Evolutionary conservation across 2,797 vertebrate genomes (phyloP).

Genomic region (Sandelia bainsii): DNA sequence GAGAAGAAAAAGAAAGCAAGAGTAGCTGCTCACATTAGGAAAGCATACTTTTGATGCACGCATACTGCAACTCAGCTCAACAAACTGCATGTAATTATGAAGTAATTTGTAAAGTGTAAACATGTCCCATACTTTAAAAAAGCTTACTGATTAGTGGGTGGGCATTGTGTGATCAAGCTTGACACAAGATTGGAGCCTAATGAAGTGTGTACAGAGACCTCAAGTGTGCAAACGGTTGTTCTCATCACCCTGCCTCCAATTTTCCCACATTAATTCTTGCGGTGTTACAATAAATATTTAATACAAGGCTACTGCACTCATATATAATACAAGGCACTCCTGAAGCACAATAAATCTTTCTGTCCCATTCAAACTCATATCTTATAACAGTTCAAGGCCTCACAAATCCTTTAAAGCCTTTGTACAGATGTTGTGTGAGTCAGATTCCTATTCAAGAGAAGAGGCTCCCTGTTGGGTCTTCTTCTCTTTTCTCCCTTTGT

Average conservation of each 20-base stretch:
- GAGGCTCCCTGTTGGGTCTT: slow-evolving; percentile 53
- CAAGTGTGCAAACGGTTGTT: neutral
- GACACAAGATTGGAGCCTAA: neutral
- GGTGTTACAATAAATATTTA: slow-evolving; percentile 17
- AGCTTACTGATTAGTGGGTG: neutral
- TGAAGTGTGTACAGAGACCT: slow-evolving; percentile 7
- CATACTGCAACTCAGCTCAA: slow-evolving; percentile 5
- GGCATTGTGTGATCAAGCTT: neutral
- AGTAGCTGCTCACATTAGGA: slow-evolving; percentile 1
- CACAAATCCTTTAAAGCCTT: slow-evolving; percentile 55
- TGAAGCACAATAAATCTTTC: slow-evolving; percentile 30
- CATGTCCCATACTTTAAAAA: neutral
- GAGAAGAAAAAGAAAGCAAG: neutral
- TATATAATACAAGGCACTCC: neutral
- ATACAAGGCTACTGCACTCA: slow-evolving; percentile 1
- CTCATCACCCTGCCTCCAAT: neutral
- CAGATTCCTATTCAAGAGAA: slow-evolving; percentile 63
- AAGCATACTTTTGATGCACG: slow-evolving; percentile 10
- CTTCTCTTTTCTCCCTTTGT: slow-evolving; percentile 58
- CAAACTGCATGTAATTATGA: neutral
- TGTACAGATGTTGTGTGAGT: slow-evolving; percentile 67
- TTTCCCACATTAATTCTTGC: neutral
- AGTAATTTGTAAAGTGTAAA: neutral
- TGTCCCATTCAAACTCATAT: slow-evolving; percentile 46
- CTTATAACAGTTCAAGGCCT: slow-evolving; percentile 57